Conservation (phyloP, 2,797 vertebrate genomes). For the Bradypus variegatus region DNA sequence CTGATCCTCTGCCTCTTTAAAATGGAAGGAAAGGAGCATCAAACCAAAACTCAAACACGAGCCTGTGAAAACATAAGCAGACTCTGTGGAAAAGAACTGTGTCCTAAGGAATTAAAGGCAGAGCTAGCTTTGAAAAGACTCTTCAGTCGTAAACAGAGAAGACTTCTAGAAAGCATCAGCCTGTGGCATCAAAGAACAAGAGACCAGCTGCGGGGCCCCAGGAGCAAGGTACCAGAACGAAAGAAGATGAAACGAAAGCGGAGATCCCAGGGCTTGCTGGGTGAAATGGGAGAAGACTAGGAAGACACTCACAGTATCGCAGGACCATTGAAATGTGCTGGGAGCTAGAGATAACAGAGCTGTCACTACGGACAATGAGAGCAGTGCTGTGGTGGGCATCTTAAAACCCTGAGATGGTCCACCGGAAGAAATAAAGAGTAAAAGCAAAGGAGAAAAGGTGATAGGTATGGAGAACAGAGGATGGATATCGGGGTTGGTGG, state of each 20-base stretch:
- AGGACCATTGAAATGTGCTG: fast-evolving
- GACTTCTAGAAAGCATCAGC: not conserved
- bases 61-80: not conserved
- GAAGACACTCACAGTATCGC: not conserved
- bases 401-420: too few relatives aligned
- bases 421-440: not conserved
- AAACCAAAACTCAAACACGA: not conserved
- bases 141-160: fast-evolving
- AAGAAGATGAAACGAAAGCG: too few relatives aligned
- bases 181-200: not conserved
- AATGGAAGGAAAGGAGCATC: not conserved
- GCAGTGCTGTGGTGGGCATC: fast-evolving
- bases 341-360: not conserved
- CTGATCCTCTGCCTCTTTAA: not conserved
- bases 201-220: too few relatives aligned
- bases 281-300: fast-evolving
- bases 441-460: not conserved
- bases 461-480: fast-evolving
- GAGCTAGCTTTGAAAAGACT: not conserved
- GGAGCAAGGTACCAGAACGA: not conserved
- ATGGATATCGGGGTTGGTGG: too few relatives aligned
- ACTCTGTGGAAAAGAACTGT: fast-evolving
- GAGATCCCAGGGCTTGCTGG: fast-evolving
- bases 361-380: not conserved
- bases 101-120: not conserved